A percentile compares a stretch with the other conserved stretches of the same genome.
phyloP scores from a whole-genome alignment of 2,797 vertebrate species.

The Mustela erminea region DNA sequence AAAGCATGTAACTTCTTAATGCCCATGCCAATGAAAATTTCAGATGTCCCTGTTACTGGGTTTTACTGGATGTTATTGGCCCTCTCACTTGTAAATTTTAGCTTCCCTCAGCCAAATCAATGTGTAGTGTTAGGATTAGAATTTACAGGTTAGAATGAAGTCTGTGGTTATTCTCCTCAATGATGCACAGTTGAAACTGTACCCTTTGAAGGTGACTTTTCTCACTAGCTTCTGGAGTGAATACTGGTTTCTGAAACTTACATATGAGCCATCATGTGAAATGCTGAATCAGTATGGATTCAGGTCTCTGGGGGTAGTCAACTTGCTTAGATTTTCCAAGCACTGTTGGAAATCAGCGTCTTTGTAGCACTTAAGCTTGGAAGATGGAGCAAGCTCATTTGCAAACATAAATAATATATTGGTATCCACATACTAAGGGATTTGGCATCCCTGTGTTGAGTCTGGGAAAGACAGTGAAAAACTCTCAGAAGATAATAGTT shows the following conservation, averaged over 20 bases:
- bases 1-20: neutral
- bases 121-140: neutral
- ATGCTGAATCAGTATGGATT: neutral
- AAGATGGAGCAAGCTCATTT: neutral
- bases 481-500: neutral
- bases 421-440: neutral
- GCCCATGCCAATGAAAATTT: neutral
- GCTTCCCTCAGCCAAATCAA: neutral
- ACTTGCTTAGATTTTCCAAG: neutral
- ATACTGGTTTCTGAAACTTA: neutral
- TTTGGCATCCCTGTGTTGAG: neutral
- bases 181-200: neutral
- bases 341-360: neutral
- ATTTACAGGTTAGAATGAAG: neutral
- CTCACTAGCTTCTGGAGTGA: neutral
- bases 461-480: neutral
- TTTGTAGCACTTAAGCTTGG: neutral
- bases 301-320: neutral
- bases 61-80: neutral
- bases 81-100: neutral
- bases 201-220: neutral
- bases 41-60: neutral
- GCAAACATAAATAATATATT: neutral
- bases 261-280: neutral
- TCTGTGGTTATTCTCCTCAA: neutral